Conservation (phyloP, 2,888 invertebrate species). For the Lagria hirta region DNA sequence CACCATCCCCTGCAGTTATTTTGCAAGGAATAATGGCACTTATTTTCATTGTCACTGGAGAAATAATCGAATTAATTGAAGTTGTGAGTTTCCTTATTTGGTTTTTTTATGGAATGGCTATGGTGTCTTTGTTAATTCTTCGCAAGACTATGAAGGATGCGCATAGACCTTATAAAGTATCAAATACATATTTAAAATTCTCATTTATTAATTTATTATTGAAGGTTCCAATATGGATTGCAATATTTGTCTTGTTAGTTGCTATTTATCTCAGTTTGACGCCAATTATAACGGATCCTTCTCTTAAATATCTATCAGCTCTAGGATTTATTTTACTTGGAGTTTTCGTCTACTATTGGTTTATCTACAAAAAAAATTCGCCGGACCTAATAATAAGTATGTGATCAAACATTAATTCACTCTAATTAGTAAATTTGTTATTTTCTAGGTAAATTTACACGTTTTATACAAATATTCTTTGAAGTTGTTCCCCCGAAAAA, state of each 20-base stretch:
- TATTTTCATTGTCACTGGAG: constrained; percentile 70
- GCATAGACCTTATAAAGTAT: constrained; percentile 72
- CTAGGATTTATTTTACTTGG: constrained; percentile 71
- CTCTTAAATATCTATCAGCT: constrained; percentile 75
- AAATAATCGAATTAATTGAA: constrained; percentile 76
- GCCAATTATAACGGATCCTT: constrained; percentile 75
- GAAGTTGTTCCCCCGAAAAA: constrained; percentile 65
- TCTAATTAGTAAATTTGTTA: constrained; percentile 8
- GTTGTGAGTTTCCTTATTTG: constrained; percentile 86
- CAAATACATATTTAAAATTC: constrained; percentile 35
- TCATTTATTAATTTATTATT: constrained; percentile 29
- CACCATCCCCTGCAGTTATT: constrained; percentile 80
- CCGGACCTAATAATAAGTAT: constrained; percentile 65
- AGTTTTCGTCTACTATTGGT: constrained; percentile 69
- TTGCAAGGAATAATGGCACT: constrained; percentile 76
- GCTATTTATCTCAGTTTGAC: constrained; percentile 72
- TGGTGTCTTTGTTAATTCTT: constrained; percentile 75
- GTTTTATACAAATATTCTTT: constrained; percentile 66
- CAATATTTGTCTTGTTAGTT: constrained; percentile 69
- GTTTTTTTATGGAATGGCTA: constrained; percentile 83
- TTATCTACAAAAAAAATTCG: constrained; percentile 69
- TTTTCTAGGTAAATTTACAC: constrained; percentile 63
- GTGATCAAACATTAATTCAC: constrained; percentile 36
- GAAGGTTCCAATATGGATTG: constrained; percentile 69
- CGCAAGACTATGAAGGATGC: constrained; percentile 68